Percentiles rank a stretch among this genome's conserved stretches.
Evolutionary conservation across 1,140 invertebrate species (phyloP).

Genomic region (Drosophila ambigua): DNA sequence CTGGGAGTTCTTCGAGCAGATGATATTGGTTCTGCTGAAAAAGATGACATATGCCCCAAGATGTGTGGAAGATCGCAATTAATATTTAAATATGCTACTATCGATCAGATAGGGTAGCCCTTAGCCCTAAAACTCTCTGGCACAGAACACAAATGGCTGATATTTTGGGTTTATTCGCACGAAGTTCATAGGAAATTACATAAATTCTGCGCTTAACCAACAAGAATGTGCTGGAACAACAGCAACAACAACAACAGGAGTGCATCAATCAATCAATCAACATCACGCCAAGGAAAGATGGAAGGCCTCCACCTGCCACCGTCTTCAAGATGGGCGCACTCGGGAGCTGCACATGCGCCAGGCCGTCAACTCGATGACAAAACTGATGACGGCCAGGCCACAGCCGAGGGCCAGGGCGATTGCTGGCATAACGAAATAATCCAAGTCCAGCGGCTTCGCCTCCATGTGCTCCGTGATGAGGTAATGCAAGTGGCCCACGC

Average conservation of each 20-base stretch:
- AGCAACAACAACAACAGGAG: conserved; percentile 24
- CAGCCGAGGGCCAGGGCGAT: conserved; percentile 59
- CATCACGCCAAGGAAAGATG: conserved; percentile 6
- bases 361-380: conserved; percentile 64
- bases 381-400: conserved; percentile 51
- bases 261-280: conserved; percentile 58
- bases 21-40: conserved; percentile 28
- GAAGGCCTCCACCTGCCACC: background rate
- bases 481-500: conserved; percentile 57
- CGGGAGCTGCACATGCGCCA: conserved; percentile 47
- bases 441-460: conserved; percentile 47
- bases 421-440: conserved; percentile 76
- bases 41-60: no score
- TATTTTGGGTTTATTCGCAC: no score
- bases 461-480: conserved; percentile 59
- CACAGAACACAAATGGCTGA: no score
- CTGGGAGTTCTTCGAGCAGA: conserved; percentile 10
- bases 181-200: background rate
- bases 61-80: no score
- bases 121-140: no score
- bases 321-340: background rate
- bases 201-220: background rate
- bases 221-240: background rate
- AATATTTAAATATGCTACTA: no score
- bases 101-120: no score